Evolutionary conservation across 2,888 invertebrate genomes (phyloP).

Genomic region (Eilema depressum): DNA sequence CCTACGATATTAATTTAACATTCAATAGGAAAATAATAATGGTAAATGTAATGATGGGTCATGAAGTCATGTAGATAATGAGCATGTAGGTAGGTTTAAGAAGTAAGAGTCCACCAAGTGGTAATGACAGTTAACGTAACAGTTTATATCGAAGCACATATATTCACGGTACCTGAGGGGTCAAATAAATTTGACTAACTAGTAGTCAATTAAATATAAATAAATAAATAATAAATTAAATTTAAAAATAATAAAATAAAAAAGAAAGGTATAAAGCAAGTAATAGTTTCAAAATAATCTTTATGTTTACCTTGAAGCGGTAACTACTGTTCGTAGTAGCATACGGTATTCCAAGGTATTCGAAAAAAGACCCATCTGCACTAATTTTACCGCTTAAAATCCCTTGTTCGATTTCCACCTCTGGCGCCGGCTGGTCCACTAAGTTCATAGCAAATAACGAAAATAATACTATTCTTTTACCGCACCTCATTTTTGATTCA

Average conservation of each 20-base stretch:
- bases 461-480: slow-evolving; percentile 71
- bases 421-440: slow-evolving; percentile 78
- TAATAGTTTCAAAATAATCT: neutral
- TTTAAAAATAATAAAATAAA: no score
- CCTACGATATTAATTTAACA: no score
- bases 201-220: neutral
- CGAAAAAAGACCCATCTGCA: slow-evolving; percentile 72
- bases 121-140: no score
- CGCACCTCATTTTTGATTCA: slow-evolving; percentile 61
- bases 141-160: neutral
- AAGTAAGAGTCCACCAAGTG: no score
- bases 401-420: slow-evolving; percentile 75
- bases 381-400: slow-evolving; percentile 75
- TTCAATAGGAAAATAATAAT: no score
- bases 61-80: no score
- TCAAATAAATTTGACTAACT: neutral
- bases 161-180: neutral
- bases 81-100: no score
- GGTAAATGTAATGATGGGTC: neutral
- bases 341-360: slow-evolving; percentile 80
- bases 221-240: no score
- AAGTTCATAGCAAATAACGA: slow-evolving; percentile 74
- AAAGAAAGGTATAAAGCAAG: no score
- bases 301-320: slow-evolving; percentile 72
- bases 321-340: slow-evolving; percentile 69